phyloP scores from a whole-genome alignment of 2,888 invertebrate genomes.

The Trachelus iudaicus region DNA sequence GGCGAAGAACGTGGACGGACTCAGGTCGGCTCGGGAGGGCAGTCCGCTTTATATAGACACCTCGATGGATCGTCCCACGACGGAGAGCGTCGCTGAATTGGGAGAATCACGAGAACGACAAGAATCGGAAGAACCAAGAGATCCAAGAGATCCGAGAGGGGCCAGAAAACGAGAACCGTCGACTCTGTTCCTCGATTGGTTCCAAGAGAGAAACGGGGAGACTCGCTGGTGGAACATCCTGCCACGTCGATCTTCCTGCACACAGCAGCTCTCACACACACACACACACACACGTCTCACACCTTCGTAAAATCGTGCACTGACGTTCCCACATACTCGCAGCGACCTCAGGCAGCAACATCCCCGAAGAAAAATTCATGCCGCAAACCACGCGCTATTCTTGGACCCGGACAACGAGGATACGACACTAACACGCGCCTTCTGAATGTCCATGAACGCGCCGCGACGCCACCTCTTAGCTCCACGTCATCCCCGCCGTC shows the following conservation, averaged over 20 bases:
- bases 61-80: constrained; percentile 51
- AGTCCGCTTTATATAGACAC: constrained; percentile 2
- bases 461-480: not conserved
- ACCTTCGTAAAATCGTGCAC: too few relatives aligned
- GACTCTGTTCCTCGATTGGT: constrained; percentile 3
- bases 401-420: constrained; percentile 41
- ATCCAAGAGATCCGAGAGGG: constrained; percentile 10
- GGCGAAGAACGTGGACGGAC: not conserved
- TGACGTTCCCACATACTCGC: not conserved
- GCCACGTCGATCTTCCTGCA: not conserved
- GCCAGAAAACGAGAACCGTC: not conserved
- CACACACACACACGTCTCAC: too few relatives aligned
- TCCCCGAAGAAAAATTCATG: constrained; percentile 23
- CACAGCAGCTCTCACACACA: too few relatives aligned
- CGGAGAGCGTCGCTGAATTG: constrained; percentile 18
- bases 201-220: not conserved
- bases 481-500: not conserved
- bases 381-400: constrained; percentile 53
- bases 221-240: not conserved
- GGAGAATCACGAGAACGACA: constrained; percentile 19
- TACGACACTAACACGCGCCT: constrained; percentile 42
- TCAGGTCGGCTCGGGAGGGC: not conserved
- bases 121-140: constrained; percentile 20
- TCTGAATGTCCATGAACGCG: constrained; percentile 12
- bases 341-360: not conserved